Evolutionary conservation across 1,140 invertebrate genomes (phyloP).

Genomic region (Cephus cinctus): DNA sequence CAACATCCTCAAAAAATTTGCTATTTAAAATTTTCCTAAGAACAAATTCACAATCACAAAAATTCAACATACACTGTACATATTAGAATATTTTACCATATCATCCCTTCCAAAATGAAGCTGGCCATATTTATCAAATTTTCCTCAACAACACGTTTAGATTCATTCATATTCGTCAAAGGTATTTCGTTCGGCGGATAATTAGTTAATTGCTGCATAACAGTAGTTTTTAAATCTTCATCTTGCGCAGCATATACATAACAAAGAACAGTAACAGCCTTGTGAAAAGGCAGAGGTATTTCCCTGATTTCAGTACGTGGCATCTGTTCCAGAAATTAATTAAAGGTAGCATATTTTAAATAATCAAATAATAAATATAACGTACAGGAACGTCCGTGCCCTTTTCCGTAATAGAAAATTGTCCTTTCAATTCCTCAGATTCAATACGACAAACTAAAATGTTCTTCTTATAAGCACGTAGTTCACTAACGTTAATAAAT

Average conservation of each 20-base stretch:
- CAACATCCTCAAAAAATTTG: constrained; percentile 17
- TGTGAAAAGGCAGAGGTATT: constrained; percentile 26
- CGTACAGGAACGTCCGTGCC: constrained; percentile 29
- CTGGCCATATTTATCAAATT: constrained; percentile 9
- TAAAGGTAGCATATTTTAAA: not conserved
- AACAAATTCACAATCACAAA: too few species aligned
- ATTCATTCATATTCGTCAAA: constrained; percentile 7
- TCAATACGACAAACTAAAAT: constrained; percentile 18
- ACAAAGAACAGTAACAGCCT: constrained; percentile 26
- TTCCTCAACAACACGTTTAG: constrained; percentile 1
- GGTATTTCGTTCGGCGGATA: constrained; percentile 16
- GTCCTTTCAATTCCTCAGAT: constrained; percentile 20
- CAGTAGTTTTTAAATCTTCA: constrained; percentile 14
- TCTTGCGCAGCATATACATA: constrained; percentile 19
- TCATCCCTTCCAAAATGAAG: constrained; percentile 33
- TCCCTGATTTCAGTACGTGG: constrained; percentile 16
- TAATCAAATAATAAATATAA: constrained; percentile 7
- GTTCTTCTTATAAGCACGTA: constrained; percentile 27
- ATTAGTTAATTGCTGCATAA: constrained; percentile 25
- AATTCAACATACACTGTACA: too few species aligned
- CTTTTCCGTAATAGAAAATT: constrained; percentile 41
- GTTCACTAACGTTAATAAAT: constrained; percentile 33
- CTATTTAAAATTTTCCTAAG: constrained; percentile 39
- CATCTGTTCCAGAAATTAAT: constrained; percentile 16
- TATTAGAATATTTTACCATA: constrained; percentile 32